These are phyloP conservation scores for Pecten maximus DNA, from an alignment of 2,888 invertebrate species.

Conservation along the genomic window DNA sequence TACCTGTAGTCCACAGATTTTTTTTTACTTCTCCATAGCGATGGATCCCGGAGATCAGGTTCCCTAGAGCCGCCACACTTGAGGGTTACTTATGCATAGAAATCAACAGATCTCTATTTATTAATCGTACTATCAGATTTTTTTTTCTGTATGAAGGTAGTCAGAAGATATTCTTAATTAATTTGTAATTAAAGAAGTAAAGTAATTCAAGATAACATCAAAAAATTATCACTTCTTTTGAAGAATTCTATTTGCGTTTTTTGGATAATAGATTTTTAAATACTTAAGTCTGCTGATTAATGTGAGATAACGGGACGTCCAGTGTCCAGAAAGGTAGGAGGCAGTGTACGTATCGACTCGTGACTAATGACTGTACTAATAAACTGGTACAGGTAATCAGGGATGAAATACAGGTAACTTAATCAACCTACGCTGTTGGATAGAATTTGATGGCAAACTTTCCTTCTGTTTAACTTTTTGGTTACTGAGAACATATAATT, in stretches of 20 bases:
- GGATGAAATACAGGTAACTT: neutral
- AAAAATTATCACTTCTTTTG: slow-evolving; percentile 35
- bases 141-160: neutral
- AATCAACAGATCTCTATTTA: neutral
- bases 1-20: neutral
- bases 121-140: neutral
- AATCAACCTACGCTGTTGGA: neutral
- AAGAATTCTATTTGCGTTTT: slow-evolving; percentile 26
- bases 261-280: slow-evolving; percentile 35
- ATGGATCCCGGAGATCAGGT: neutral
- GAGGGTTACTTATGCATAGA: neutral
- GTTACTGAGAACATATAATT: no score
- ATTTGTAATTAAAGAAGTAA: slow-evolving; percentile 25
- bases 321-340: neutral
- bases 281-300: neutral
- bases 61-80: neutral
- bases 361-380: neutral
- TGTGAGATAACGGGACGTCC: neutral
- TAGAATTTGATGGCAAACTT: neutral
- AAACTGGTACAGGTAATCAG: neutral
- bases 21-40: neutral
- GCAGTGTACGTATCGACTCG: neutral
- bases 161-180: slow-evolving; percentile 4
- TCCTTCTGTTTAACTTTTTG: neutral
- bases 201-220: slow-evolving; percentile 27